Conservation (phyloP, 2,888 invertebrate species). For the Noctua pronuba region DNA sequence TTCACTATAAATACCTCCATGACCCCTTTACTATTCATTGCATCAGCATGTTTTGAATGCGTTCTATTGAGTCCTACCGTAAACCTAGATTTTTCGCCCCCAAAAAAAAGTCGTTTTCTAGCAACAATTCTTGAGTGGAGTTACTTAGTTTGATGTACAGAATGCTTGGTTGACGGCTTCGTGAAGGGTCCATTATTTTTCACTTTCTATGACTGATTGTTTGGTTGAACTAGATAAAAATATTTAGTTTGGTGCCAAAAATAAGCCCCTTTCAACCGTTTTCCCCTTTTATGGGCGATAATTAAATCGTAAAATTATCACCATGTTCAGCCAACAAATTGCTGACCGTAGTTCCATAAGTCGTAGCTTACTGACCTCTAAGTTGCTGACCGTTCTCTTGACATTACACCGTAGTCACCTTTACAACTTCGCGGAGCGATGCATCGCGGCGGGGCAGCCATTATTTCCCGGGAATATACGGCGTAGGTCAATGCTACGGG, state of each 20-base stretch:
- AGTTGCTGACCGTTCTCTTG: slow-evolving; percentile 2
- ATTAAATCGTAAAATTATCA: not conserved
- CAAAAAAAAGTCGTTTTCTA: no score
- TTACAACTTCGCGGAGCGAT: slow-evolving; percentile 31
- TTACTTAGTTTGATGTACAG: no score
- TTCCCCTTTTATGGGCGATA: not conserved
- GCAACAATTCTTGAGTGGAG: no score
- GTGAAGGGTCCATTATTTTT: no score
- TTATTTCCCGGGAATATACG: slow-evolving; percentile 51
- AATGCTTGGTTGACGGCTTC: no score
- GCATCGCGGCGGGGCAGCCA: slow-evolving; percentile 33
- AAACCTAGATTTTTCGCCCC: no score
- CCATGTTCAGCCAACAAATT: not conserved
- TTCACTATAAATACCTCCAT: no score
- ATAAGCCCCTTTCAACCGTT: not conserved
- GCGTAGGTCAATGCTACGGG: slow-evolving; percentile 44
- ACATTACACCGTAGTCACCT: slow-evolving; percentile 40
- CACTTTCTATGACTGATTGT: not conserved
- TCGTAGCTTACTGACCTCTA: slow-evolving; percentile 9
- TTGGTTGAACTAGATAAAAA: not conserved
- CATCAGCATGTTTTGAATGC: no score
- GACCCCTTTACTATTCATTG: no score
- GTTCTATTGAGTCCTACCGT: no score
- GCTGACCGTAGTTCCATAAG: slow-evolving; percentile 9
- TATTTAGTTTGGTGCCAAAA: not conserved